Conservation (phyloP, 1,140 invertebrate species). For the Stenopsyche tienmushanensis region DNA sequence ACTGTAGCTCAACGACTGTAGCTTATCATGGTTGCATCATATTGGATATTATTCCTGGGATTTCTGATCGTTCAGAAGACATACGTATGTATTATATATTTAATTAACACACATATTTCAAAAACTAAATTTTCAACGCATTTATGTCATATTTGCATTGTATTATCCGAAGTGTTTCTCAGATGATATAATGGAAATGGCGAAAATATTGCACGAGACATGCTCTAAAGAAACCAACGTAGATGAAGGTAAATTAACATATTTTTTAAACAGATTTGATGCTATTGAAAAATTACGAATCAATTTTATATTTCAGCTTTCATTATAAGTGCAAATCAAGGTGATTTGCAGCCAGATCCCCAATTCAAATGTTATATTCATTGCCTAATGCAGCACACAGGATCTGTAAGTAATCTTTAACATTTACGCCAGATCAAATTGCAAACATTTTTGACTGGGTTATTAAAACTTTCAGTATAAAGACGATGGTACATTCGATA, state of each 20-base stretch:
- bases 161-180: neutral
- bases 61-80: no score
- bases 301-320: constrained; percentile 11
- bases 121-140: no score
- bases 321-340: neutral
- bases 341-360: constrained; percentile 11
- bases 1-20: no score
- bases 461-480: no score
- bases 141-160: no score
- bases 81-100: no score
- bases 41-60: no score
- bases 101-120: no score
- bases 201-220: neutral
- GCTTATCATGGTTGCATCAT: no score
- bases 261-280: neutral
- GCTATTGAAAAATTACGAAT: neutral
- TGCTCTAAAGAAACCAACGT: constrained; percentile 2
- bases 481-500: no score
- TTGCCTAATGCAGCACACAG: neutral
- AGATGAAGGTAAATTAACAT: constrained; percentile 14
- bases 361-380: constrained; percentile 20
- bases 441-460: no score
- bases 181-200: constrained; percentile 1
- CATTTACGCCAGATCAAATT: no score
- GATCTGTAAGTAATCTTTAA: constrained; percentile 8